Base-by-base conservation (phyloP, 2,113 vertebrate species). In the Rhinolophus sinicus region DNA sequence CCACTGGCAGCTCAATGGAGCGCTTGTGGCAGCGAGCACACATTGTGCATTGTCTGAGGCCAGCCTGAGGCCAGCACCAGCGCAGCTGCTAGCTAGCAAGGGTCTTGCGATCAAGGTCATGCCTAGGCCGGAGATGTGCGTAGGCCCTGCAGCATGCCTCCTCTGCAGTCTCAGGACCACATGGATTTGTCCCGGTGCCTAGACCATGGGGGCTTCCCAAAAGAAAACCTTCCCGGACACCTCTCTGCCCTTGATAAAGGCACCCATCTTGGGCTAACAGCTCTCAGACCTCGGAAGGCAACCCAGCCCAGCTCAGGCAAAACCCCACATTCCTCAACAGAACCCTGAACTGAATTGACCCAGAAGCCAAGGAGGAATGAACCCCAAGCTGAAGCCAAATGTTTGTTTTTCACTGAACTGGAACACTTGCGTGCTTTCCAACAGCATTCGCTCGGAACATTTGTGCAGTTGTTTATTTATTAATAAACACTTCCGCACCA, bases 31-130 rank as follows among this genome's bases (percentile, higher is more conserved):
- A 4, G 2, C 81, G 8, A 67, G 96, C 14, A 33, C 26, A 4
- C 15, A 88, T 85, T 97, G 97, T 97, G 97, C 96, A 95, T 98
- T 98, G 98, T 98, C 91, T 26, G 28, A 22, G 56, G 50, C 7
- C 86, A 75, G 40, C 40, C 40, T 44, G 40, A 44, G 40, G 40
- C 40, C 40, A 44, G 26, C 21, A 6, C 40, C 40, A 44, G 26
- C 21, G 69, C 85, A 58, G 35, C 60, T 0, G 6, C 73, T 1
- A 2, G 8, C 73, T 1, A 2, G 35, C 10, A 2, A 35, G 87
- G 93, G 84, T 38, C 86, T 33, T 7, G 0, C 0, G 7, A 47
- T 33, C 82, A n/a, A 84, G 91, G 85, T 77, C 77, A 14, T 0
- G 3, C 21, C 13, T 4, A 52, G 62, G 44, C 44, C 0, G 3